Base-by-base conservation (phyloP, 2,113 vertebrate genomes). In the Crotalus tigris region DNA sequence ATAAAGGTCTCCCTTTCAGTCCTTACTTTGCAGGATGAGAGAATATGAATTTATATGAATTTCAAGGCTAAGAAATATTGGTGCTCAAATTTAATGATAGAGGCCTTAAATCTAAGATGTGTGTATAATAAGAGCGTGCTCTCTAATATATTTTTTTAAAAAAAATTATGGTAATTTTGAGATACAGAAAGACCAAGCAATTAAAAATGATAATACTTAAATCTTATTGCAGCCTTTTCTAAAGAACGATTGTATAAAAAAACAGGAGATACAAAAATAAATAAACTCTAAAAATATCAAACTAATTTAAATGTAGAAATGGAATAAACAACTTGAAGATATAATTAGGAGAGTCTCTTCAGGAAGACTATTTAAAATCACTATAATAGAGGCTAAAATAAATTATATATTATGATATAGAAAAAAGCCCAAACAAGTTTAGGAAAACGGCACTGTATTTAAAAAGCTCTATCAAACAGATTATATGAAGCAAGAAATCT, bases 351-450 rank as follows among this genome's bases (percentile, higher is more conserved):
- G 51, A 26, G 55, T 85, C 49, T 33, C 23, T 53, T 90, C 44
- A 90, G 29, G 9, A 89, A 89, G 44, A 39, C 3, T 53, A 85
- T 90, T 92, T 92, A 89, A 58, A 92, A 29, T 44, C 61, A 81
- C 10, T 85, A 58, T 75, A 92, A 49, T 92, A 81, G 53, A 89
- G 8, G 39, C 87, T 85, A 90, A 92, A 92, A 92, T 92, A 85
- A 92, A 85, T 85, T 58, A 29, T 51, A 85, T 23, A 81, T 53
- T 81, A 5, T 19, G n/a, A 17, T 46, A 85, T 44, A 92, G 13
- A 81, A 88, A 8, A 24, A 17, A 87, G 33, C 33, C 33, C 58
- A 92, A 64, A 69, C 29, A 87, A 87, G 21, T 54, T 29, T 21
- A 89, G 24, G 54, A 81, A 92, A 9, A 92, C 49, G 5, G 4